Percentiles rank a stretch among this genome's conserved stretches.
Conservation (phyloP, 2,113 vertebrate genomes). For the Baryphthengus martii region DNA sequence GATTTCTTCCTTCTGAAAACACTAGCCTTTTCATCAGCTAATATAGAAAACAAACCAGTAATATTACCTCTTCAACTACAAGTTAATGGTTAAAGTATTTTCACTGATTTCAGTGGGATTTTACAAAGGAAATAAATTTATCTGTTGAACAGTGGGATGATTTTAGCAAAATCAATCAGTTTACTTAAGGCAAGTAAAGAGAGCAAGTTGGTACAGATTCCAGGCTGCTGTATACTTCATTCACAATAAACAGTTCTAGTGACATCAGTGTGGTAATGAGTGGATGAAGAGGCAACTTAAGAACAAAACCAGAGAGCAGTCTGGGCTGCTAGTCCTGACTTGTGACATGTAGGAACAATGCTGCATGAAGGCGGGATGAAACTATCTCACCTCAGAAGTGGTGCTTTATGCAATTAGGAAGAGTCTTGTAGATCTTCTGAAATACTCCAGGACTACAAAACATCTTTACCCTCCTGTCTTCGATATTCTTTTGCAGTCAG, state of each 20-base stretch:
- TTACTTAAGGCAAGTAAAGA: background rate
- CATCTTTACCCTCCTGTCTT: background rate
- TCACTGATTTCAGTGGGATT: background rate
- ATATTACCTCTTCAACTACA: background rate
- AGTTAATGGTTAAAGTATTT: background rate
- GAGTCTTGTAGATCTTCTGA: background rate
- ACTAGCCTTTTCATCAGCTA: background rate
- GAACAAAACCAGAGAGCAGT: background rate
- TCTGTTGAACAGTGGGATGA: background rate
- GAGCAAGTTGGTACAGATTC: background rate
- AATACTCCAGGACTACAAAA: background rate
- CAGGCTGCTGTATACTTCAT: background rate
- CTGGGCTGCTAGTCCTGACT: background rate
- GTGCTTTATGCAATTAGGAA: background rate
- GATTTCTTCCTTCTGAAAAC: background rate
- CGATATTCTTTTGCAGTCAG: background rate
- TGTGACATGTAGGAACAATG: rapidly evolving
- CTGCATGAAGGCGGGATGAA: background rate
- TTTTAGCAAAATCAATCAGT: background rate
- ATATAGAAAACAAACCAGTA: background rate
- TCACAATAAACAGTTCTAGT: background rate
- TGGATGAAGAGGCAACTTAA: background rate
- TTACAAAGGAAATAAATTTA: background rate
- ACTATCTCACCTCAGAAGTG: background rate
- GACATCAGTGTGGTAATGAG: no score